phyloP scores from a whole-genome alignment of 2,113 vertebrate species.

The Silurus asotus region DNA sequence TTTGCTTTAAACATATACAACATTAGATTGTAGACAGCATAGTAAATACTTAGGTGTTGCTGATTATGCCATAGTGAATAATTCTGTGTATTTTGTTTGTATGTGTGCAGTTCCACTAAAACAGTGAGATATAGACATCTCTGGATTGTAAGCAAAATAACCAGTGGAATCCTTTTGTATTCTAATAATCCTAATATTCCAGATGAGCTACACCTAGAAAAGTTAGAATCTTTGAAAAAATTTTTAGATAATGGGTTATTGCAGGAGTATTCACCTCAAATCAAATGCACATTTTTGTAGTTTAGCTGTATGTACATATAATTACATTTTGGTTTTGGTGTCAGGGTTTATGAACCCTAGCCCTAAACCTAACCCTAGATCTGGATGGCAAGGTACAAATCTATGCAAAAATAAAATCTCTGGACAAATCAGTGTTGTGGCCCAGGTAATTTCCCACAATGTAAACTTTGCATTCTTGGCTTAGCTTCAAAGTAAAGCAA shows the following conservation, averaged over 20 bases:
- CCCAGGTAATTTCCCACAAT: constrained; percentile 70
- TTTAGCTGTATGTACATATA: background rate
- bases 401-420: constrained; percentile 50
- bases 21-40: background rate
- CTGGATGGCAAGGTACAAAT: constrained; percentile 28
- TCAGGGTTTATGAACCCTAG: constrained; percentile 14
- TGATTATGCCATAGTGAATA: background rate
- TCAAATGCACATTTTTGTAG: background rate
- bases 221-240: constrained; percentile 13
- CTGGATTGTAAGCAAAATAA: constrained; percentile 65
- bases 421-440: constrained; percentile 55
- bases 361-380: too few species aligned
- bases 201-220: background rate
- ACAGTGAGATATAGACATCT: constrained; percentile 68
- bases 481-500: constrained; percentile 66
- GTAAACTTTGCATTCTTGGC: constrained; percentile 72
- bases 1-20: background rate
- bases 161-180: constrained; percentile 31
- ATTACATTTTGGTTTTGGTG: background rate
- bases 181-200: constrained; percentile 7
- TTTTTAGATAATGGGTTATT: background rate
- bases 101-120: constrained; percentile 38
- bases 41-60: background rate
- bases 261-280: background rate
- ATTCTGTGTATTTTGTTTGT: background rate